phyloP scores from a whole-genome alignment of 1,140 invertebrate genomes.

The Rhopalosiphum padi region DNA sequence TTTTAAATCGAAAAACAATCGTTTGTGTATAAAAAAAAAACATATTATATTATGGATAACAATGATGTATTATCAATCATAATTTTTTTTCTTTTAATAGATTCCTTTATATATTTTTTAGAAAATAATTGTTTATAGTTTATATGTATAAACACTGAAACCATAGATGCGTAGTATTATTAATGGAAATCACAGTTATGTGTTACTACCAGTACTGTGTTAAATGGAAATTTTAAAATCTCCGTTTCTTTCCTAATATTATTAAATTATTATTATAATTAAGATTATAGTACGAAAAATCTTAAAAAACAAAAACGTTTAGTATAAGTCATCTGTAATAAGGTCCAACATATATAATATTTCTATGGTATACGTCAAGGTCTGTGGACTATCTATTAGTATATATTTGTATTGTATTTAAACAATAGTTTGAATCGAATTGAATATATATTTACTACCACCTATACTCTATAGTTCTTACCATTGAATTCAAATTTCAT shows the following conservation, averaged over 20 bases:
- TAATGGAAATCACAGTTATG: neutral
- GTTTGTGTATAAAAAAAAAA: no score
- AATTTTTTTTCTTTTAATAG: neutral
- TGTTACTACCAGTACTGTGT: no score
- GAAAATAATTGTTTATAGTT: no score
- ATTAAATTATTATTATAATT: neutral
- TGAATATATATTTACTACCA: neutral
- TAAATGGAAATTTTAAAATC: neutral
- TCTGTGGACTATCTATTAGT: neutral
- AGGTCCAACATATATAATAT: neutral
- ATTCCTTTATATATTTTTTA: neutral
- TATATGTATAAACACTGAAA: neutral
- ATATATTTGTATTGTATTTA: neutral
- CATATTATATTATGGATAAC: neutral
- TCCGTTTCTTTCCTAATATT: neutral
- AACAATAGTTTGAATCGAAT: conserved; percentile 7
- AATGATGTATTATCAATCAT: neutral
- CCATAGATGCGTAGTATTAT: neutral
- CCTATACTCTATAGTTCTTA: neutral
- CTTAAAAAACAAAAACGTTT: no score
- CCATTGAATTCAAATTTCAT: conserved; percentile 4
- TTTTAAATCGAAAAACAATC: no score
- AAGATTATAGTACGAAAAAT: no score
- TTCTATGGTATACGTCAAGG: neutral
- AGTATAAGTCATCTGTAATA: neutral